Evolutionary conservation across 2,113 vertebrate species (phyloP).

Genomic region (Nematolebias whitei): DNA sequence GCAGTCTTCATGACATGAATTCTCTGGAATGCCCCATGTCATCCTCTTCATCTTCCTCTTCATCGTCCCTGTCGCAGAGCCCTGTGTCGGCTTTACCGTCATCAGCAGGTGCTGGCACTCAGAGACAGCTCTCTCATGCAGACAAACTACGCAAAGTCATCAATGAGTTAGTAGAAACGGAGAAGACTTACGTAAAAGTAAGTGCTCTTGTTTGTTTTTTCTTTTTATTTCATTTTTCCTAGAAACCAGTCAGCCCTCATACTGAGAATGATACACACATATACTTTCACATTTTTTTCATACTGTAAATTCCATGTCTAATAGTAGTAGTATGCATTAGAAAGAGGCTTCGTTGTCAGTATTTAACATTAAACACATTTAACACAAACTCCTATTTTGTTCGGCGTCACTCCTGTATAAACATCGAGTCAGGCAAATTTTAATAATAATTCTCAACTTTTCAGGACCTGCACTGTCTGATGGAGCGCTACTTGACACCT

Average conservation of each 20-base stretch:
- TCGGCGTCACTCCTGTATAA: not conserved
- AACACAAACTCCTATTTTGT: not conserved
- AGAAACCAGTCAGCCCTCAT: not conserved
- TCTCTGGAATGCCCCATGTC: conserved; percentile 75
- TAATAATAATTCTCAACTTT: conserved; percentile 6
- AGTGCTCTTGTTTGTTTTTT: conserved; percentile 14
- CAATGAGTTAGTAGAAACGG: conserved; percentile 93
- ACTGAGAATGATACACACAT: not conserved
- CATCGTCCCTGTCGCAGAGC: conserved; percentile 80
- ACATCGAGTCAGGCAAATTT: not conserved
- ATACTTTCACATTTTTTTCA: not conserved
- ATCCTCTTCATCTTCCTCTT: conserved; percentile 74
- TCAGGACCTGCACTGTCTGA: conserved; percentile 93
- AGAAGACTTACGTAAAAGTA: conserved; percentile 96
- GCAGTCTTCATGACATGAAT: conserved; percentile 91
- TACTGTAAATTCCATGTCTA: not conserved
- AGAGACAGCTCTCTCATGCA: conserved; percentile 91
- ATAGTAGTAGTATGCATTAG: not conserved
- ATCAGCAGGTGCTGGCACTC: conserved; percentile 68
- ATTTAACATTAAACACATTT: not conserved
- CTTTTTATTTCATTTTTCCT: too few species aligned
- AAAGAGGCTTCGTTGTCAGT: too few species aligned
- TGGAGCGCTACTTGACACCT: conserved; percentile 93
- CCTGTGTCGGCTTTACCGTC: conserved; percentile 85
- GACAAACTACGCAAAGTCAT: conserved; percentile 98